These are phyloP conservation scores for Pelecanoides urinatrix DNA, from an alignment of 2,113 vertebrate genomes.

Conservation along the genomic window DNA sequence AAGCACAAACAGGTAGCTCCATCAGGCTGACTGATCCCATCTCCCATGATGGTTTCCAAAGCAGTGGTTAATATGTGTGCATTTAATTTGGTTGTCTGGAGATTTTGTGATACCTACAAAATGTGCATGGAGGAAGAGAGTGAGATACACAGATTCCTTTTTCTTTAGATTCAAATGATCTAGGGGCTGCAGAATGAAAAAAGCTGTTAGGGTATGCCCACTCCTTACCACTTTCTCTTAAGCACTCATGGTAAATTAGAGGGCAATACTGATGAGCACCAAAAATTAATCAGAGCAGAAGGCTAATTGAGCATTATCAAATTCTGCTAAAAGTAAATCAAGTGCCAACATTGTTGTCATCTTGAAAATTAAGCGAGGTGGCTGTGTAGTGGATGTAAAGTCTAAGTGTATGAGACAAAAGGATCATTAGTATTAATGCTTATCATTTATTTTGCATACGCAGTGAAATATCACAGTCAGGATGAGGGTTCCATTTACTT, in stretches of 20 bases:
- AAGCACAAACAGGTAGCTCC: background rate
- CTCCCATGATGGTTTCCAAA: background rate
- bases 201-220: background rate
- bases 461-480: background rate
- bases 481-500: constrained; percentile 18
- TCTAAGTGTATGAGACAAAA: constrained; percentile 44
- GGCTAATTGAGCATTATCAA: constrained; percentile 36
- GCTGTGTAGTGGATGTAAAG: background rate
- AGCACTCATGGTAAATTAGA: constrained; percentile 11
- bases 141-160: background rate
- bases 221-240: background rate
- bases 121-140: background rate
- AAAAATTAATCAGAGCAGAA: constrained; percentile 30
- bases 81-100: background rate
- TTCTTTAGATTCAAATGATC: background rate
- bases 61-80: background rate
- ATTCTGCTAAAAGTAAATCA: constrained; percentile 52
- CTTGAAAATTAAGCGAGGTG: constrained; percentile 31
- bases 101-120: background rate
- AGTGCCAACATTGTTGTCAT: constrained; percentile 25
- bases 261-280: background rate
- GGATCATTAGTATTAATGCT: constrained; percentile 27
- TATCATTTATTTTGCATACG: constrained; percentile 32
- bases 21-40: background rate
- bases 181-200: background rate